Base-by-base conservation (phyloP, 2,113 vertebrate species). In the Thinocorus orbignyianus region DNA sequence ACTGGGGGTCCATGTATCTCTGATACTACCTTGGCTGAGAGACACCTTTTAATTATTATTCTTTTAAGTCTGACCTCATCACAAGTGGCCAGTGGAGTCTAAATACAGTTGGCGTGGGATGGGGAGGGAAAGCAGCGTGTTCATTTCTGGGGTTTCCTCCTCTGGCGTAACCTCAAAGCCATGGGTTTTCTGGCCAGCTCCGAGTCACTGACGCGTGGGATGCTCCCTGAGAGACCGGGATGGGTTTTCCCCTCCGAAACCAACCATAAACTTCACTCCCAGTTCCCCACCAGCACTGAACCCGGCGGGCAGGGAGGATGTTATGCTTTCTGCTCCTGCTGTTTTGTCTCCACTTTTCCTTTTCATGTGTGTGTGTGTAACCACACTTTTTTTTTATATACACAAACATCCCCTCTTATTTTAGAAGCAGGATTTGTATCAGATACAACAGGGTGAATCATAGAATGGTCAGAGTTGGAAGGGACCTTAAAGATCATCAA, bases 301-400 rank as follows among this genome's bases (percentile, higher is more conserved):
- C 4, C 24, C 26, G 69, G 28, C 1, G 0, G 4, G 10, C 48
- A 42, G 57, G 39, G 62, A 80, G 58, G 68, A 39, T 22, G 30
- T 35, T 73, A 9, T 26, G 51, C 85, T 84, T 33, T 22, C 49
- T 73, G 22, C 55, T 91, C 15, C 72, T 85, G 22, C 57, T 90
- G 28, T 81, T 90, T 70, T 70, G 23, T 74, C 82, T 92, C 28
- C 52, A 6, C 9, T 80, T 93, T 89, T 91, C 57, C 35, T 66
- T 70, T 58, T 48, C 6, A 0, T 13, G 3, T 54, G 30, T 24
- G 35, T 37, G 19, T 65, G 33, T n/a, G 19, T 73, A 57, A 37
- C 19, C 15, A 3, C 19, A 64, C 12, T 48, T 48, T 49, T 24
- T 24, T 28, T n/a, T n/a, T n/a, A n/a, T 13, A 44, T 39, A 55